Conservation (phyloP, 2,113 vertebrate genomes). For the Oplegnathus fasciatus region DNA sequence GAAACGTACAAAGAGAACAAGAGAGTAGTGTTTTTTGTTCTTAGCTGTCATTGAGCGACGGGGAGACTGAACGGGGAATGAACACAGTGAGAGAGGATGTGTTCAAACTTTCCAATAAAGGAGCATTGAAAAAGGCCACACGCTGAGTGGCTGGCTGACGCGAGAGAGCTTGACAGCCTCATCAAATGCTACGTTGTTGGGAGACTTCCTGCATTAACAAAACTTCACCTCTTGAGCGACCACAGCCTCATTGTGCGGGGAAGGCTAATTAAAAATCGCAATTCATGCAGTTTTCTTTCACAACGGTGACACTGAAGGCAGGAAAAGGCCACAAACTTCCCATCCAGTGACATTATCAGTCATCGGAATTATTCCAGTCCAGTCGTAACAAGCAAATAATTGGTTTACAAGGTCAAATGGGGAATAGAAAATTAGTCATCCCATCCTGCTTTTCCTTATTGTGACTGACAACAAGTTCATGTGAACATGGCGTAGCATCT, state of each 20-base stretch:
- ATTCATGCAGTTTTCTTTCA: constrained; percentile 47
- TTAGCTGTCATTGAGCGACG: constrained; percentile 59
- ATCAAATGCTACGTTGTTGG: constrained; percentile 62
- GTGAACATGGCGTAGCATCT: neutral
- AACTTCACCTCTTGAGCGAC: constrained; percentile 60
- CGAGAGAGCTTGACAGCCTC: constrained; percentile 74
- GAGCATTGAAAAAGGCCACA: constrained; percentile 72
- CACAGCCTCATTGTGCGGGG: constrained; percentile 49
- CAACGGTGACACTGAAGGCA: constrained; percentile 1
- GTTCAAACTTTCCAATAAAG: constrained; percentile 76
- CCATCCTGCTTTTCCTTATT: neutral
- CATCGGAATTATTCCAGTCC: constrained; percentile 9
- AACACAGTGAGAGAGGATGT: constrained; percentile 65
- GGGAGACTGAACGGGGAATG: constrained; percentile 57
- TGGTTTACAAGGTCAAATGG: constrained; percentile 49
- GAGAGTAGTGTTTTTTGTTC: constrained; percentile 75
- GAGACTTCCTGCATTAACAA: constrained; percentile 72
- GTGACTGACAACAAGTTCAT: neutral
- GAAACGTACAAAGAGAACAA: constrained; percentile 72
- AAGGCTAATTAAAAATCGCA: constrained; percentile 65
- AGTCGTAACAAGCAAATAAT: constrained; percentile 40
- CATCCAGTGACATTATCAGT: constrained; percentile 46
- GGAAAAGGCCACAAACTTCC: constrained; percentile 56
- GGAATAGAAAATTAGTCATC: neutral
- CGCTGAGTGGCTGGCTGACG: constrained; percentile 76